A percentile compares a stretch with the other conserved stretches of the same genome.
Evolutionary conservation across 2,888 invertebrate species (phyloP).

Genomic region (Elysia crispata): DNA sequence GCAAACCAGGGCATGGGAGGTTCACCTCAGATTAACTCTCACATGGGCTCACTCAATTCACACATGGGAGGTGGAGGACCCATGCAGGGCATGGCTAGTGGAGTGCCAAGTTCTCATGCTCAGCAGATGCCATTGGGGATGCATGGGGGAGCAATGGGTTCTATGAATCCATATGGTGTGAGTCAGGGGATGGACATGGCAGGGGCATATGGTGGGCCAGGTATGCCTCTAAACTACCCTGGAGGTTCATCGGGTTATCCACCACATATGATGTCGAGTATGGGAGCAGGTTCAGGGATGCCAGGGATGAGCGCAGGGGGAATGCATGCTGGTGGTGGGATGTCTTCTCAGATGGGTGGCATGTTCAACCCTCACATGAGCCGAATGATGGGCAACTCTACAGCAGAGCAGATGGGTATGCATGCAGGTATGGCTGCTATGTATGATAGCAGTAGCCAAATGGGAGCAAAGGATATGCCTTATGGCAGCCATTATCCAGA

Average conservation of each 20-base stretch:
- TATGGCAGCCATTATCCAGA: constrained; percentile 40
- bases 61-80: constrained; percentile 36
- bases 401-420: constrained; percentile 40
- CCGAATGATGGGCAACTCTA: constrained; percentile 28
- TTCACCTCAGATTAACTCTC: constrained; percentile 46
- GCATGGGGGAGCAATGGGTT: constrained; percentile 23
- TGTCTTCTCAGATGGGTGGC: constrained; percentile 40
- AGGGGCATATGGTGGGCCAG: constrained; percentile 6
- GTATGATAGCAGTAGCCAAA: constrained; percentile 39
- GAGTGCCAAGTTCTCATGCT: background rate
- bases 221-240: constrained; percentile 18
- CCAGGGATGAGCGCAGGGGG: constrained; percentile 19
- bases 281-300: constrained; percentile 31
- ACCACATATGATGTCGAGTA: constrained; percentile 40
- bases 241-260: constrained; percentile 19
- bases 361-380: constrained; percentile 49
- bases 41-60: constrained; percentile 39
- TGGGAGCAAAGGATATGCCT: constrained; percentile 32
- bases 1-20: constrained; percentile 34
- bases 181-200: constrained; percentile 34
- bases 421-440: constrained; percentile 43
- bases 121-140: constrained; percentile 23
- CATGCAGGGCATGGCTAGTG: constrained; percentile 20
- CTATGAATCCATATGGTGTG: constrained; percentile 40
- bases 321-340: constrained; percentile 14